Base-by-base conservation (phyloP, 2,113 vertebrate species). In the Plestiodon gilberti region DNA sequence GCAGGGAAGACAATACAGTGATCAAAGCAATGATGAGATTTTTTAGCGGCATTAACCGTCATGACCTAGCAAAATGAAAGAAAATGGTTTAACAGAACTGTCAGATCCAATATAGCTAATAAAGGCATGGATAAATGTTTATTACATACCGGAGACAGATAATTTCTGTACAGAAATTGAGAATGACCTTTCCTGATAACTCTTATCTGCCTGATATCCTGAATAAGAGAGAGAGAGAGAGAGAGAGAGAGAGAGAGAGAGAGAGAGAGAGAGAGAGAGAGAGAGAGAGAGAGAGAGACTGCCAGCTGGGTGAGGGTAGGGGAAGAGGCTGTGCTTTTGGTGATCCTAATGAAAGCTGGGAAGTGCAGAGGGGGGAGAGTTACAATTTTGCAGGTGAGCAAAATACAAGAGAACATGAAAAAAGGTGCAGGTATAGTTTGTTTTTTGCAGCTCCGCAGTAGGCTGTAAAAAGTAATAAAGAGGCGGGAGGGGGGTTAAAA, bases 61-160 rank as follows among this genome's bases (percentile, higher is more conserved):
- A 96, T 97, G 98, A 98, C 98, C 98, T 94, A 97, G 97, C 97
- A 97, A 96, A 96, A 98, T 96, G 97, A 97, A 97, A 97, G 97
- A 96, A 98, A 98, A 98, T 96, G 98, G 98, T 98, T 99, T 99
- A 99, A 98, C 98, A 97, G 98, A 98, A 98, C 98, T 99, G 99
- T 99, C 99, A 99, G 97, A 97, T 99, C 97, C 98, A 98, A 99
- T 99, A 97, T 98, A 98, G 97, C 98, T 98, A 98, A 98, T 99
- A 98, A 99, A 98, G 97, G 96, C 97, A 97, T 97, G 98, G 98
- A 99, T 99, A 99, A 99, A 99, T 99, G 98, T 99, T 99, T 99
- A 99, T 99, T 98, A 98, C 97, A 93, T 96, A 97, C 97, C 83
- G 95, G 97, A 98, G 98, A 99, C 98, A 98, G 98, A 98, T 99